These are phyloP conservation scores for Crocuta crocuta DNA, from an alignment of 2,113 vertebrate species.

Conservation along the genomic window DNA sequence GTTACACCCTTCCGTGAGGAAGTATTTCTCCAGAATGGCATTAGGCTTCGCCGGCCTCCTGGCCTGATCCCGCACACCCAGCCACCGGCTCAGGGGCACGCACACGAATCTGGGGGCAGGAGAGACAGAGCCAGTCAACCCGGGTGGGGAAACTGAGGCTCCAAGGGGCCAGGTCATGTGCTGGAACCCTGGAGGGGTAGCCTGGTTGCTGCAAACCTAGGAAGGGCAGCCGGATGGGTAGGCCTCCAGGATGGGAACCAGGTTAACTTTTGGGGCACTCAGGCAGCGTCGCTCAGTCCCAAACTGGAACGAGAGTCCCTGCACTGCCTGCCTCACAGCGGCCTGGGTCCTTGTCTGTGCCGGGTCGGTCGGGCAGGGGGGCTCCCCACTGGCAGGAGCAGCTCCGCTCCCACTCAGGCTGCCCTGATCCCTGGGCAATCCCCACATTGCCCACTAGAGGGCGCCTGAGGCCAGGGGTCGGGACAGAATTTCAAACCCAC, in stretches of 20 bases:
- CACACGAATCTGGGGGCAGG: constrained; percentile 37
- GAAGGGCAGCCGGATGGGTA: background rate
- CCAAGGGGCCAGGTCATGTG: background rate
- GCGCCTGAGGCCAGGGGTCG: background rate
- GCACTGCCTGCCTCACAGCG: background rate
- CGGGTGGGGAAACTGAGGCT: background rate
- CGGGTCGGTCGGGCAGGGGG: accelerated
- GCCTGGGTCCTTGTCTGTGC: background rate
- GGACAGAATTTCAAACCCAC: accelerated
- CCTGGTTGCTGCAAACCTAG: background rate
- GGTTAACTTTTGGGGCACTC: background rate
- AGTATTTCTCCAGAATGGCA: constrained; percentile 65
- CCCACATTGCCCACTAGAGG: background rate
- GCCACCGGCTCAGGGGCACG: constrained; percentile 59
- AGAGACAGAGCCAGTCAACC: background rate
- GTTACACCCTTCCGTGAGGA: background rate
- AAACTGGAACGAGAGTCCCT: background rate
- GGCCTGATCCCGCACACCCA: constrained; percentile 44
- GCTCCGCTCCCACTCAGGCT: background rate
- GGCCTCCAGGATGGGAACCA: background rate
- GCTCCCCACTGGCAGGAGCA: accelerated
- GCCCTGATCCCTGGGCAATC: background rate
- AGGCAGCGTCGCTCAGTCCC: background rate
- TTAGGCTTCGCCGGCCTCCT: constrained; percentile 52
- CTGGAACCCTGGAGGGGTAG: background rate